Percentiles rank a stretch among this genome's conserved stretches.
Evolutionary conservation across 2,888 invertebrate species (phyloP).

Genomic region (Melolontha melolontha): DNA sequence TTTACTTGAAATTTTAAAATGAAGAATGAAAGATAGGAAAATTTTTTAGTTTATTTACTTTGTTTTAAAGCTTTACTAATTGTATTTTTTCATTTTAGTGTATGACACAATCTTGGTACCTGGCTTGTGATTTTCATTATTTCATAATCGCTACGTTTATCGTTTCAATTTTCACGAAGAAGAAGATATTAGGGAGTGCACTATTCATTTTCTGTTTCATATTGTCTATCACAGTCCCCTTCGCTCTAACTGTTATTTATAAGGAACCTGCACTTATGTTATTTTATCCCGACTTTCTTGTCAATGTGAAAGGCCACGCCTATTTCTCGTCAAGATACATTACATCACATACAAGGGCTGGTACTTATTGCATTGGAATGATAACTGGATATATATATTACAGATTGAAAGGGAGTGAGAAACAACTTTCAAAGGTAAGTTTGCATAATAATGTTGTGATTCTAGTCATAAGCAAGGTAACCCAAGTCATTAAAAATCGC

Average conservation of each 20-base stretch:
- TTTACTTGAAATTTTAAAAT: no score
- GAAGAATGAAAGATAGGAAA: no score
- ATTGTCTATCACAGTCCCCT: slow-evolving; percentile 67
- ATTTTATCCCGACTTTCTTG: slow-evolving; percentile 70
- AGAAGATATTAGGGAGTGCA: slow-evolving; percentile 63
- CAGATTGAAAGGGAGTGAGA: slow-evolving; percentile 56
- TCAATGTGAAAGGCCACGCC: slow-evolving; percentile 67
- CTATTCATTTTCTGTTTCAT: slow-evolving; percentile 61
- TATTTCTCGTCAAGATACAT: slow-evolving; percentile 71
- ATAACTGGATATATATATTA: slow-evolving; percentile 68
- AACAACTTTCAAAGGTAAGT: slow-evolving; percentile 61
- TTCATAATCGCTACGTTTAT: slow-evolving; percentile 70
- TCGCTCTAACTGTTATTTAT: slow-evolving; percentile 67
- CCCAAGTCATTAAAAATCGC: not conserved
- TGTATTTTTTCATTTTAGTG: slow-evolving; percentile 67
- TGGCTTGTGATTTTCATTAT: slow-evolving; percentile 79
- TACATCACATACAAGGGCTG: slow-evolving; percentile 72
- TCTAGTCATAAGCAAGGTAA: not conserved
- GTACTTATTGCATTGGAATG: slow-evolving; percentile 72
- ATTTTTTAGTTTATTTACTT: no score
- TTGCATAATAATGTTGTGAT: slow-evolving; percentile 27
- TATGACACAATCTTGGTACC: slow-evolving; percentile 76
- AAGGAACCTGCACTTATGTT: slow-evolving; percentile 68
- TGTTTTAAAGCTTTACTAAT: no score
- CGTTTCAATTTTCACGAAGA: slow-evolving; percentile 65